Evolutionary conservation across 2,797 vertebrate species (phyloP).

Genomic region (Pteropus rufus): DNA sequence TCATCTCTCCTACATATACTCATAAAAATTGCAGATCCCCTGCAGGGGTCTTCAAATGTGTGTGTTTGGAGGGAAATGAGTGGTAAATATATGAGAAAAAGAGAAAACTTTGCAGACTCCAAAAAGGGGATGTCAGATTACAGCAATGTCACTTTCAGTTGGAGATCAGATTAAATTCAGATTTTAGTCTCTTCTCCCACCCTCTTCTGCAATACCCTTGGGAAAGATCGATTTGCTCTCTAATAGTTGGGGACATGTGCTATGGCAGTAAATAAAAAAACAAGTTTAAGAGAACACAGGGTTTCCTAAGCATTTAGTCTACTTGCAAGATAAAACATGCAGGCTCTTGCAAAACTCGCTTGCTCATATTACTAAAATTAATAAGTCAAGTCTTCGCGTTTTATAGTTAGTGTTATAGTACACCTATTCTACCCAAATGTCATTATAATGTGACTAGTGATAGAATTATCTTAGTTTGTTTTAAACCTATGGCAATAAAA

Average conservation of each 20-base stretch:
- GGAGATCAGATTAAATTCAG: not conserved
- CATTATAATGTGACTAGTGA: not conserved
- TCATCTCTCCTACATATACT: not conserved
- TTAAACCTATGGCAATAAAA: not conserved
- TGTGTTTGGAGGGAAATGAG: not conserved
- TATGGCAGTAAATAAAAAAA: not conserved
- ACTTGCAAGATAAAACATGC: not conserved
- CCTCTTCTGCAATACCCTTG: not conserved
- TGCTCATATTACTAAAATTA: not conserved
- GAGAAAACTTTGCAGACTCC: not conserved
- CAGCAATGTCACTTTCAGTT: not conserved
- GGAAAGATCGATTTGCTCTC: not conserved
- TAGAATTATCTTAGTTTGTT: not conserved
- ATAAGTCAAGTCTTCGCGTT: not conserved
- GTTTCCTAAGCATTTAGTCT: conserved; percentile 9
- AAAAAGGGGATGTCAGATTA: not conserved
- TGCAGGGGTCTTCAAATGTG: not conserved
- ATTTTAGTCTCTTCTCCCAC: not conserved
- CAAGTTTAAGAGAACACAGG: not conserved
- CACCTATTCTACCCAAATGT: not conserved
- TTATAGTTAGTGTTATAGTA: not conserved
- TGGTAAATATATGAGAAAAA: not conserved
- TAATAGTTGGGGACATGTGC: not conserved
- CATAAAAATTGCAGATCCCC: not conserved
- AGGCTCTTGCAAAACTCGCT: not conserved